These are phyloP conservation scores for Macrotus californicus DNA, from an alignment of 2,113 vertebrate genomes.

Conservation along the genomic window DNA sequence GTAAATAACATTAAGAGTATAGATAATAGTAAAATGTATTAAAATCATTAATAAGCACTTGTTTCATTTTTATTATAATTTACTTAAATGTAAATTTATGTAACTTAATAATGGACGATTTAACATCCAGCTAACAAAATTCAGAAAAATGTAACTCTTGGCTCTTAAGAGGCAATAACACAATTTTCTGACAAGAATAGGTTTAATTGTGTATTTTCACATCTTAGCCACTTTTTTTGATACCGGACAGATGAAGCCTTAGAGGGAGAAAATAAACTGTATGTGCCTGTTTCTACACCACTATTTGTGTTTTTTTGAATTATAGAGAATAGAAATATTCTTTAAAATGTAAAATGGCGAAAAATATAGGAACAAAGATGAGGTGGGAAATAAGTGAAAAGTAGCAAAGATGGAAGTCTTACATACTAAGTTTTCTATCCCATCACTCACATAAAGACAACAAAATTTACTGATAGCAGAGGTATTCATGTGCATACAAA, in stretches of 20 bases:
- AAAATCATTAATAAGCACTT: not conserved
- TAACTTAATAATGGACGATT: not conserved
- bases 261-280: not conserved
- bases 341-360: not conserved
- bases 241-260: not conserved
- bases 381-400: not conserved
- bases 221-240: not conserved
- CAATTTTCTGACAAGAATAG: not conserved
- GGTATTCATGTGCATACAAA: not conserved
- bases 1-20: not conserved
- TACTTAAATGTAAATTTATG: not conserved
- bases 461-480: not conserved
- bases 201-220: not conserved
- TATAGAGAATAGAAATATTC: not conserved
- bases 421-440: not conserved
- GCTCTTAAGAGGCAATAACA: not conserved
- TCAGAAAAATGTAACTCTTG: not conserved
- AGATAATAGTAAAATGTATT: not conserved
- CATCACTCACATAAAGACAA: not conserved
- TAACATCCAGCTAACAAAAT: not conserved
- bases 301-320: not conserved
- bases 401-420: not conserved
- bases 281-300: not conserved
- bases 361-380: not conserved
- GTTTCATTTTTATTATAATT: not conserved